Evolutionary conservation across 53 echinoderm and acorn worm genomes (phyloP), one percentile per base, ranked within the genome.

Genomic region (Paracentrotus lividus): DNA sequence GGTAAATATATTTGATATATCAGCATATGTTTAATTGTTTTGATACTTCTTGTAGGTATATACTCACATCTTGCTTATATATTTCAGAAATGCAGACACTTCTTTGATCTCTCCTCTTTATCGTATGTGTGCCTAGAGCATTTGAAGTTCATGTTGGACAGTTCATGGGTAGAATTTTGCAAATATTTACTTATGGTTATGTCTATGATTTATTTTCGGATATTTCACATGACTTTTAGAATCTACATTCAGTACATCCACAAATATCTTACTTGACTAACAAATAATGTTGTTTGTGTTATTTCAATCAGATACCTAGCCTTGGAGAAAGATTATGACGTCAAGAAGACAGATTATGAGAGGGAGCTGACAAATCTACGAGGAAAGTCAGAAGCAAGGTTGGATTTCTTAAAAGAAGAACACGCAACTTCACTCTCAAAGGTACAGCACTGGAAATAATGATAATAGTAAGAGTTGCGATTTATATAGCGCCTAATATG

Each of bases 321-420:
- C 23, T 42, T 96, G 42, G 96, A 97, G 44, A 94, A 90, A 84
- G 94, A 96, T 44, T 72, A 84, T 21, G 94, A 94, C 49, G 55
- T 88, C 42, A 55, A 72, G 38, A 94, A 90, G 53, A 92, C 90
- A 27, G 97, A 97, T 38, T 87, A 94, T 42, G 94, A 94, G 64
- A 94, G 95, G 51, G 96, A 97, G 56, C 45, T 85, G 42, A 93
- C 94, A 90, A 68, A 93, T 26, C 15, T 98, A 31, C 94, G 96
- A 76, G 93, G 88, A 59, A 98, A 96, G 88, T 91, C 94, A 16
- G 98, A 97, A 61, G 97, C 97, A 21, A 95, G 93, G 18, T 43
- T 98, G 10, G 98, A 98, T 59, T 98, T 96, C 90, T 61, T 95
- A 57, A 98, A 96, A 66, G 95, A 97, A 51, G 98, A 98, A 93